Evolutionary conservation across 2,113 vertebrate species (phyloP).

Genomic region (Todiramphus chloris): DNA sequence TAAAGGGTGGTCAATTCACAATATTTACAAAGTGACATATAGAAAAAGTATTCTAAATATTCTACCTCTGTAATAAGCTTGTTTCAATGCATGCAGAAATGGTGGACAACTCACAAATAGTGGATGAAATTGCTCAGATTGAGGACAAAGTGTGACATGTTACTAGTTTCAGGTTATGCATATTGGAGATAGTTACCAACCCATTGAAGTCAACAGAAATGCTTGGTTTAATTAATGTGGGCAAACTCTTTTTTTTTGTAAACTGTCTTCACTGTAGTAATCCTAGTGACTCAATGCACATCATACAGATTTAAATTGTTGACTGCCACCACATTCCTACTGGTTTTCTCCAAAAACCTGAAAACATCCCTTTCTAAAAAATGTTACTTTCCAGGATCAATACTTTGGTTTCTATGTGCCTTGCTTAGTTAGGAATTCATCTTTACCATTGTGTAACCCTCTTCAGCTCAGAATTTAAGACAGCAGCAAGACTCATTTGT

Average conservation of each 20-base stretch:
- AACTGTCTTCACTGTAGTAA: neutral
- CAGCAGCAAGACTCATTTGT: rapidly evolving
- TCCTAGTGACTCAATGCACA: neutral
- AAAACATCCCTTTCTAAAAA: neutral
- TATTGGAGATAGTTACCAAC: neutral
- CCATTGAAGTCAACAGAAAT: neutral
- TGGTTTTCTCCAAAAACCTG: neutral
- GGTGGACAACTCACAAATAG: neutral
- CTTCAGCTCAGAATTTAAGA: neutral
- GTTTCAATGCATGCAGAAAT: neutral
- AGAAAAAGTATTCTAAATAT: neutral
- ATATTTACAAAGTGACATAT: neutral
- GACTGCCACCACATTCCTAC: neutral
- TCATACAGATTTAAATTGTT: neutral
- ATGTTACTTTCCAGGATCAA: neutral
- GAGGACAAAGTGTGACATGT: neutral
- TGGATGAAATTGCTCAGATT: neutral
- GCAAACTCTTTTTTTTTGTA: neutral
- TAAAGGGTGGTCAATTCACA: neutral
- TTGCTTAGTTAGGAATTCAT: neutral
- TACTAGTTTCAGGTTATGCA: neutral
- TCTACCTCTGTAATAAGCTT: neutral
- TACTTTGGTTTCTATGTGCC: neutral
- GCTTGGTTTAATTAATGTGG: neutral
- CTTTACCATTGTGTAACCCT: neutral